Percentiles rank a stretch among this genome's conserved stretches.
Evolutionary conservation across 1,140 invertebrate species (phyloP).

Genomic region (Tetramorium simillimum): DNA sequence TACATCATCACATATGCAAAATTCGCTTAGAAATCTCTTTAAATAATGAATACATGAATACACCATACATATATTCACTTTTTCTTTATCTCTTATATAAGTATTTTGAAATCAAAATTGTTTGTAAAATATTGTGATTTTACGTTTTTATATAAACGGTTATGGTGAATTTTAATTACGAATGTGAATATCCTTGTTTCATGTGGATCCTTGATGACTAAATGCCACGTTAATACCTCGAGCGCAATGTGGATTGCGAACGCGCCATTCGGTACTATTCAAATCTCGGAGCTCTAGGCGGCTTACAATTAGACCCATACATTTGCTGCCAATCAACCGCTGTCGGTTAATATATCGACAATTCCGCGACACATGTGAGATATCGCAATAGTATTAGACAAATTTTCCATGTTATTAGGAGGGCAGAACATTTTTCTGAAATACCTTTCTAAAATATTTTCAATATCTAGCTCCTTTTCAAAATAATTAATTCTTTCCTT

Average conservation of each 20-base stretch:
- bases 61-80: neutral
- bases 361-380: slow-evolving; percentile 6
- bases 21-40: no score
- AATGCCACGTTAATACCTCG: slow-evolving; percentile 6
- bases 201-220: neutral
- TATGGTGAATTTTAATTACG: neutral
- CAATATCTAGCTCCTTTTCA: neutral
- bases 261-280: neutral
- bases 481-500: slow-evolving; percentile 31
- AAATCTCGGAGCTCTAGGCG: slow-evolving; percentile 7
- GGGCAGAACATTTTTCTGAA: no score
- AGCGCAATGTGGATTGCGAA: slow-evolving; percentile 9
- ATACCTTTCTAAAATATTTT: neutral
- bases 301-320: slow-evolving; percentile 25
- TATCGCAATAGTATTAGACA: neutral
- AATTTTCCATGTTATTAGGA: neutral
- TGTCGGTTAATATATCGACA: slow-evolving; percentile 36
- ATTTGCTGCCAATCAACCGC: slow-evolving; percentile 48
- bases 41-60: no score
- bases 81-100: neutral
- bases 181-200: neutral
- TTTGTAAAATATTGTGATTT: neutral
- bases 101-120: neutral
- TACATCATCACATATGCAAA: no score
- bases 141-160: no score